Evolutionary conservation across 2,113 vertebrate genomes (phyloP).

Genomic region (Bujurquina vittata): DNA sequence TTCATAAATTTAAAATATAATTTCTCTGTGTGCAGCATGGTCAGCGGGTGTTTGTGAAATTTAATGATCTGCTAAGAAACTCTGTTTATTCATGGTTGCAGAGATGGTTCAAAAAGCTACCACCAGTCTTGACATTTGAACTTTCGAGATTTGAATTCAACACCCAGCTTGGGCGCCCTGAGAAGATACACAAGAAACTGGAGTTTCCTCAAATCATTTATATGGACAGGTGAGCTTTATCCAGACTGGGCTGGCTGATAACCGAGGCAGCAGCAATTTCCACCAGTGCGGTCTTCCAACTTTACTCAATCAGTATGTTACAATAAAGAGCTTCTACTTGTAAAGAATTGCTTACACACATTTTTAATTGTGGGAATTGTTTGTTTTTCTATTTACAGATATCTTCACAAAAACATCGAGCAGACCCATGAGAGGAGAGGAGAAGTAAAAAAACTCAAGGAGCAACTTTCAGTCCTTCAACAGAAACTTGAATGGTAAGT

Average conservation of each 20-base stretch:
- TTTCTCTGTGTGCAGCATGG: neutral
- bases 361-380: neutral
- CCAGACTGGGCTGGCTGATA: neutral
- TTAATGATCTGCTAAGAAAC: neutral
- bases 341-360: neutral
- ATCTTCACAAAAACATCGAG: slow-evolving; percentile 90
- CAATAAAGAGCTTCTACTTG: neutral
- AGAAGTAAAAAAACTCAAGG: slow-evolving; percentile 86
- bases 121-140: slow-evolving; percentile 96
- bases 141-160: slow-evolving; percentile 98
- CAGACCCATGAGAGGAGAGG: slow-evolving; percentile 87
- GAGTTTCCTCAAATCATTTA: slow-evolving; percentile 94
- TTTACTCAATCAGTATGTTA: neutral
- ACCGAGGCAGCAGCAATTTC: neutral
- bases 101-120: slow-evolving; percentile 97
- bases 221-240: slow-evolving; percentile 91
- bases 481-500: slow-evolving; percentile 91
- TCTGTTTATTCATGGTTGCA: slow-evolving; percentile 57
- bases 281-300: neutral
- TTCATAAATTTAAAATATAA: rapidly evolving
- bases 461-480: slow-evolving; percentile 85
- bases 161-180: slow-evolving; percentile 94
- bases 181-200: slow-evolving; percentile 98
- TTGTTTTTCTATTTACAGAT: slow-evolving; percentile 77
- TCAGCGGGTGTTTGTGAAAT: neutral